phyloP scores from a whole-genome alignment of 2,797 vertebrate species.

The Pipistrellus pipistrellus region DNA sequence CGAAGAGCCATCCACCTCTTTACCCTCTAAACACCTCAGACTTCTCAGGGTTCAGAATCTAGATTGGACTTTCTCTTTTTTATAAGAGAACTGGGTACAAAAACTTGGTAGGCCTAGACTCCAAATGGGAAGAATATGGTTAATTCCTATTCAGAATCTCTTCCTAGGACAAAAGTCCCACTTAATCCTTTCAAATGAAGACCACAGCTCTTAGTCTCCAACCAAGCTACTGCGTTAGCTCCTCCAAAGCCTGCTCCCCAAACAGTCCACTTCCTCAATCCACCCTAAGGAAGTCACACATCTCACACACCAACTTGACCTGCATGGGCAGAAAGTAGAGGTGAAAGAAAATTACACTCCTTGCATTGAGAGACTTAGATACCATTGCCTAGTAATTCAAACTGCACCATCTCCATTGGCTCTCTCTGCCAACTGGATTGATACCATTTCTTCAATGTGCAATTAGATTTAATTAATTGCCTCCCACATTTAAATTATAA shows the following conservation, averaged over 20 bases:
- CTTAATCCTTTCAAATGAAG: not conserved
- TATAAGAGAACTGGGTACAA: not conserved
- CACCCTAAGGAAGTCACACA: not conserved
- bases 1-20: not conserved
- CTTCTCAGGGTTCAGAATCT: not conserved
- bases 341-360: constrained; percentile 39
- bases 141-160: not conserved
- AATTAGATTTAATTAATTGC: not conserved
- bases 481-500: not conserved
- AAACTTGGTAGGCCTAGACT: not conserved
- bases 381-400: not conserved
- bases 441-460: not conserved
- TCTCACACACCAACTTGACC: not conserved
- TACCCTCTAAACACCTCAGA: not conserved
- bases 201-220: not conserved
- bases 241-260: not conserved
- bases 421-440: not conserved
- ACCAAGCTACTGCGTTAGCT: not conserved
- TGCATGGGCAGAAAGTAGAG: not conserved
- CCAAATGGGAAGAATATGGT: not conserved
- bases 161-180: not conserved
- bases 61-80: not conserved
- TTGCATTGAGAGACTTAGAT: not conserved
- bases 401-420: not conserved
- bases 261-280: constrained; percentile 19